These are phyloP conservation scores for Pandemis corylana DNA, from an alignment of 2,888 invertebrate species.

Conservation along the genomic window DNA sequence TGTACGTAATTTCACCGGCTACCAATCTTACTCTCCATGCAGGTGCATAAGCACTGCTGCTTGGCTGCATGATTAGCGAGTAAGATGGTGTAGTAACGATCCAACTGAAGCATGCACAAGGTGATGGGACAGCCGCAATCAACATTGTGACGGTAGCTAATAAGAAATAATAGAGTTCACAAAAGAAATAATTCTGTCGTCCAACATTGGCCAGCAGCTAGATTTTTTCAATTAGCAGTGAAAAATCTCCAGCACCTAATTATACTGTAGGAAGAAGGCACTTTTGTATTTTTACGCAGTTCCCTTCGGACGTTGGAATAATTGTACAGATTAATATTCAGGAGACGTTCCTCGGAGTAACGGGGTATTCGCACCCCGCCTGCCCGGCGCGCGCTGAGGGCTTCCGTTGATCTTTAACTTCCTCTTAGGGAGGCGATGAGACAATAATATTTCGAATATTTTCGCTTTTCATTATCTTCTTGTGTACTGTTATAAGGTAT, in stretches of 20 bases:
- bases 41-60: too few species aligned
- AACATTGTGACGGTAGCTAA: too few species aligned
- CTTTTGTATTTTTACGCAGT: slow-evolving; percentile 56
- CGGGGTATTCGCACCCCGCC: slow-evolving; percentile 55
- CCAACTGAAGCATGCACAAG: too few species aligned
- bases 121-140: too few species aligned
- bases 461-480: neutral
- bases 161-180: neutral
- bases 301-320: slow-evolving; percentile 47
- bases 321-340: slow-evolving; percentile 64
- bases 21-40: too few species aligned
- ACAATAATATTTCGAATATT: slow-evolving; percentile 17
- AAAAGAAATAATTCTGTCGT: neutral
- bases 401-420: slow-evolving; percentile 49
- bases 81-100: too few species aligned
- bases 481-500: too few species aligned
- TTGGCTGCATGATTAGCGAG: too few species aligned
- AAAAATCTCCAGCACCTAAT: slow-evolving; percentile 53
- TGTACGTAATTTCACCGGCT: too few species aligned
- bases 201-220: slow-evolving; percentile 43
- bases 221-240: slow-evolving; percentile 60
- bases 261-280: slow-evolving; percentile 51
- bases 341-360: slow-evolving; percentile 49
- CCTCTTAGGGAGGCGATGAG: slow-evolving; percentile 36
- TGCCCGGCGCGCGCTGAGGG: slow-evolving; percentile 43